Percentiles rank a stretch among this genome's conserved stretches.
Evolutionary conservation across 2,797 vertebrate species (phyloP).

Genomic region (Schizopygopsis pylzovi): DNA sequence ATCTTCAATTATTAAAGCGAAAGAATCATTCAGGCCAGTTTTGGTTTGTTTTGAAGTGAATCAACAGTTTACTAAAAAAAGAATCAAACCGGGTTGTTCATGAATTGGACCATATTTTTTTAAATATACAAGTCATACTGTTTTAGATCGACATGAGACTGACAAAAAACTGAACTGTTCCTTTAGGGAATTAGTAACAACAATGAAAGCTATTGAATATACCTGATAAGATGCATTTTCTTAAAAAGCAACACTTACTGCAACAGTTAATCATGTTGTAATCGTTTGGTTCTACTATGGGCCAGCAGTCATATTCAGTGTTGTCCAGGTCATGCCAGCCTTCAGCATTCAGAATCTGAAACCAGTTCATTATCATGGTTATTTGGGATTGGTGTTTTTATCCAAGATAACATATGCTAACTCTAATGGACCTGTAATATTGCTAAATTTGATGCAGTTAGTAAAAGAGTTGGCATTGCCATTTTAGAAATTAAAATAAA

Average conservation of each 20-base stretch:
- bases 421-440: not conserved
- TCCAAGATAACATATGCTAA: not conserved
- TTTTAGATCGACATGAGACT: not conserved
- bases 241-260: conserved; percentile 59
- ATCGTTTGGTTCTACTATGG: conserved; percentile 75
- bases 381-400: not conserved
- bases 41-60: not conserved
- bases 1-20: not conserved
- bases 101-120: not conserved
- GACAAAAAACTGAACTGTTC: not conserved
- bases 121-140: not conserved
- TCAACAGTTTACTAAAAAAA: not conserved
- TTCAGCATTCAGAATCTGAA: conserved; percentile 64
- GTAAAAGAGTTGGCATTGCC: not conserved
- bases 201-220: not conserved
- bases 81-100: not conserved
- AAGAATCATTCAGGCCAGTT: not conserved
- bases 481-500: not conserved
- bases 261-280: conserved; percentile 81
- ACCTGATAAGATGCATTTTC: not conserved
- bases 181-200: not conserved
- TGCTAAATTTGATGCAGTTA: not conserved
- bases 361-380: not conserved
- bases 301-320: conserved; percentile 81
- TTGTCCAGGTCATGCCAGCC: conserved; percentile 81